These are phyloP conservation scores for Dryobotodes eremita DNA, from an alignment of 2,888 invertebrate species.

Conservation along the genomic window DNA sequence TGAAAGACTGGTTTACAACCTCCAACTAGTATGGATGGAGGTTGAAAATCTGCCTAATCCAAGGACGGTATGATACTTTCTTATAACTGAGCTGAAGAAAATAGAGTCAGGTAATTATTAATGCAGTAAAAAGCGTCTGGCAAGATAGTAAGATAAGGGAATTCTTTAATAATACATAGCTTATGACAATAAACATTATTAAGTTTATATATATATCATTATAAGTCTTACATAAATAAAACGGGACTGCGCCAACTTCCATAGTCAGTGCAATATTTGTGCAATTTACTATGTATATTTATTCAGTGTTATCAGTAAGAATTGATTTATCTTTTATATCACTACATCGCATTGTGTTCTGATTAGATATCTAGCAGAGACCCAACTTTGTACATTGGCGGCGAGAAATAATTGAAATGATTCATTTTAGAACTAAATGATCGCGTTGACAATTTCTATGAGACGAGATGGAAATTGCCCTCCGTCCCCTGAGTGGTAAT, in stretches of 20 bases:
- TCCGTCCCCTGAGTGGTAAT: background rate
- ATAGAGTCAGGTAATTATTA: too few relatives aligned
- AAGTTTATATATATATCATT: too few relatives aligned
- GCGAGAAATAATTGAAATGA: background rate
- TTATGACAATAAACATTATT: background rate
- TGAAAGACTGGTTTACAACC: too few relatives aligned
- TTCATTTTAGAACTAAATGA: background rate
- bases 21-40: too few relatives aligned
- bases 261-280: background rate
- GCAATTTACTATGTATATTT: background rate
- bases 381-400: background rate
- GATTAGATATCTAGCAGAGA: constrained; percentile 11
- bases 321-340: constrained; percentile 21
- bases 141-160: background rate
- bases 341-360: constrained; percentile 4
- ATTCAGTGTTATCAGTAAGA: constrained; percentile 37
- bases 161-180: too few relatives aligned
- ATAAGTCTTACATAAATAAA: too few relatives aligned
- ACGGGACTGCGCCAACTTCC: background rate
- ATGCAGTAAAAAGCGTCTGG: too few relatives aligned
- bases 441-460: background rate
- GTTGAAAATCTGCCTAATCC: too few relatives aligned
- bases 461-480: background rate
- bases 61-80: too few relatives aligned
- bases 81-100: too few relatives aligned